Conservation (phyloP, 2,113 vertebrate species). For the Laticauda colubrina region DNA sequence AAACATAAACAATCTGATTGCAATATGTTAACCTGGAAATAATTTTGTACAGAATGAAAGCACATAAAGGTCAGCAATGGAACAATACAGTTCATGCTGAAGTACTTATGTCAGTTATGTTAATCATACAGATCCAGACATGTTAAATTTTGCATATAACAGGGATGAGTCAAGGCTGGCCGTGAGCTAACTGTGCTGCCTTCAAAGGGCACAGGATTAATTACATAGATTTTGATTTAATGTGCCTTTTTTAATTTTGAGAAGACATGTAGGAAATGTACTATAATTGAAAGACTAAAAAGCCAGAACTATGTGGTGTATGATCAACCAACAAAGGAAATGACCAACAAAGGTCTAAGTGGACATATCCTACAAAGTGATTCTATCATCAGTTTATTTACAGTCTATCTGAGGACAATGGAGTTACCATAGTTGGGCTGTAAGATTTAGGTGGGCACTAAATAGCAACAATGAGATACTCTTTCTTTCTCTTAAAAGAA, state of each 20-base stretch:
- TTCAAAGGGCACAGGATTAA: neutral
- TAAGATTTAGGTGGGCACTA: neutral
- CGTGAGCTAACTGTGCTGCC: neutral
- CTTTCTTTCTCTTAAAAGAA: too few relatives aligned
- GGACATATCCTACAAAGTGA: too few relatives aligned
- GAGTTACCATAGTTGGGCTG: neutral
- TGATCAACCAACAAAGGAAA: neutral
- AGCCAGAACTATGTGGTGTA: neutral
- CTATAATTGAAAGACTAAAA: slow-evolving; percentile 15
- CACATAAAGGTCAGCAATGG: slow-evolving; percentile 19
- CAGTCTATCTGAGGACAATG: neutral
- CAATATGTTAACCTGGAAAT: slow-evolving; percentile 46
- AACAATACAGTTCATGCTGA: slow-evolving; percentile 15
- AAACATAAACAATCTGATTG: slow-evolving; percentile 26
- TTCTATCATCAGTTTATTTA: neutral
- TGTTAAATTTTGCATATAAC: neutral
- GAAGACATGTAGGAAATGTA: neutral
- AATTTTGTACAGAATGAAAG: slow-evolving; percentile 35
- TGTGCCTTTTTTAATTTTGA: neutral
- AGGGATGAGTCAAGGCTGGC: slow-evolving; percentile 4
- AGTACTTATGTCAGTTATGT: slow-evolving; percentile 21
- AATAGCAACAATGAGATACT: neutral
- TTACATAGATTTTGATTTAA: slow-evolving; percentile 11
- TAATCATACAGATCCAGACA: neutral
- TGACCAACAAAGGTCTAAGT: neutral